Evolutionary conservation across 2,113 vertebrate genomes (phyloP).

Genomic region (Neodon shergylaensis): DNA sequence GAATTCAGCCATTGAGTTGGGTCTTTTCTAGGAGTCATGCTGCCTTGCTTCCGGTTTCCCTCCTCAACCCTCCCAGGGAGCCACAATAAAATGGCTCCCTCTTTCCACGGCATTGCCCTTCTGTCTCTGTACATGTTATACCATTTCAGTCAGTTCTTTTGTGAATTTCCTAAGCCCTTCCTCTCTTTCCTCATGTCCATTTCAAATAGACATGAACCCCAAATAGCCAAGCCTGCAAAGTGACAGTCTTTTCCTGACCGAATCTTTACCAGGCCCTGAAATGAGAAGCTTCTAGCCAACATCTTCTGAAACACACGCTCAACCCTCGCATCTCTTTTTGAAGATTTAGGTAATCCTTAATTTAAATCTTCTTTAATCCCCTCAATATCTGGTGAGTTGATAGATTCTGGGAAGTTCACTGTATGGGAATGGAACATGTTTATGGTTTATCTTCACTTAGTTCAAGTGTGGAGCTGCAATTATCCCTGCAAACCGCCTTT

Average conservation of each 20-base stretch:
- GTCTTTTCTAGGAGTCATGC: neutral
- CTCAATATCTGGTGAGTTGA: slow-evolving; percentile 19
- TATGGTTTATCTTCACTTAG: slow-evolving; percentile 71
- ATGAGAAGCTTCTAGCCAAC: neutral
- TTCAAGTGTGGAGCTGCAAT: slow-evolving; percentile 65
- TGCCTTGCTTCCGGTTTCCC: neutral
- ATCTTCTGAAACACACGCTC: neutral
- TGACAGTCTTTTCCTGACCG: neutral
- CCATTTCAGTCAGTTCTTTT: neutral
- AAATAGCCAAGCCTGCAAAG: neutral
- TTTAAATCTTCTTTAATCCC: slow-evolving; percentile 53
- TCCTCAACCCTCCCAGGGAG: neutral
- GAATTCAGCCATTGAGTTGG: neutral
- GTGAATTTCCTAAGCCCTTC: neutral
- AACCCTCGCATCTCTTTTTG: neutral
- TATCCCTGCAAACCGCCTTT: slow-evolving; percentile 66
- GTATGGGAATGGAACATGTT: slow-evolving; percentile 62
- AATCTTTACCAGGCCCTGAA: neutral
- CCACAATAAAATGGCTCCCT: neutral
- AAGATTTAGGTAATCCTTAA: slow-evolving; percentile 48
- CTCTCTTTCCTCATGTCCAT: neutral
- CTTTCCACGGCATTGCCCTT: neutral
- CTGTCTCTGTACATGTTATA: neutral
- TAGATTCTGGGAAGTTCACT: neutral
- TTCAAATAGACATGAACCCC: neutral